These are phyloP conservation scores for Gopherus evgoodei DNA, from an alignment of 2,113 vertebrate genomes.

Conservation along the genomic window DNA sequence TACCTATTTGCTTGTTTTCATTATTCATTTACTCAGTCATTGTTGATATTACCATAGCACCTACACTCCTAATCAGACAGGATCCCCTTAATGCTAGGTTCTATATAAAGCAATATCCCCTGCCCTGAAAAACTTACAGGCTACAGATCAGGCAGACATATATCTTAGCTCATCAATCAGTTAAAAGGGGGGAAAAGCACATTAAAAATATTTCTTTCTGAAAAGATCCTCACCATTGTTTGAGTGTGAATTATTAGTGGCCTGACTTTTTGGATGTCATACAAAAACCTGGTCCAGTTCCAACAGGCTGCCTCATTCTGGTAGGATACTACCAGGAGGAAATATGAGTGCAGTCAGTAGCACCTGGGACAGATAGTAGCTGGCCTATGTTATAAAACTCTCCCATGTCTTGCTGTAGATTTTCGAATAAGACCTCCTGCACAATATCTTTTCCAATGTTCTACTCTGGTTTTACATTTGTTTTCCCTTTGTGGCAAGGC, in stretches of 20 bases:
- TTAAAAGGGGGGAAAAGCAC: neutral
- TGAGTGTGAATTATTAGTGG: neutral
- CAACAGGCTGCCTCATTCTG: neutral
- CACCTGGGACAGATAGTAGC: neutral
- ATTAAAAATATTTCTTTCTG: neutral
- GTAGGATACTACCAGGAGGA: neutral
- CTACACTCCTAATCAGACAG: neutral
- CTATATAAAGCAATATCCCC: neutral
- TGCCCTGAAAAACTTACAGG: neutral
- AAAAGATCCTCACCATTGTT: conserved; percentile 5
- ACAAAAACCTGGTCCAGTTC: neutral
- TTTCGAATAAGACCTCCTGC: neutral
- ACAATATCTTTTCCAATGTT: neutral
- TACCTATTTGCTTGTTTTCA: neutral
- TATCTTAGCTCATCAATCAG: neutral
- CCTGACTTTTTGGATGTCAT: neutral
- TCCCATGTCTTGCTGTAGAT: neutral
- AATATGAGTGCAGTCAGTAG: neutral
- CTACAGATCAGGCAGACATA: neutral
- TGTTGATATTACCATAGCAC: neutral
- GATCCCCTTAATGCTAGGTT: neutral
- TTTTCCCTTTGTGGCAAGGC: neutral
- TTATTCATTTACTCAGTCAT: neutral
- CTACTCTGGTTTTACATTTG: neutral
- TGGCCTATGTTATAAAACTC: neutral